Conservation (phyloP, 2,113 vertebrate genomes). For the Prochilodus magdalenae region DNA sequence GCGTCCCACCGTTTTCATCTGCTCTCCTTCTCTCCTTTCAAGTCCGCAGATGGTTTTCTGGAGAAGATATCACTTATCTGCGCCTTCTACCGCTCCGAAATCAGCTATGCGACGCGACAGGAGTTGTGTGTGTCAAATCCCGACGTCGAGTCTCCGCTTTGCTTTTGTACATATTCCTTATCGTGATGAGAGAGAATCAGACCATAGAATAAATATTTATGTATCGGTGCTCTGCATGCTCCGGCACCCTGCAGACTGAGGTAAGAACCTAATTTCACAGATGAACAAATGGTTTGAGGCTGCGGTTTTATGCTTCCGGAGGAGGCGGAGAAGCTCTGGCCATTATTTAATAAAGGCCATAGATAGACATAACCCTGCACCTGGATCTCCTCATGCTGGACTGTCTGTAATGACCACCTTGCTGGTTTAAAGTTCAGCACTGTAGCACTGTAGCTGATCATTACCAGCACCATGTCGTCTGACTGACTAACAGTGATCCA, state of each 20-base stretch:
- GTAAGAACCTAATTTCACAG: conserved; percentile 10
- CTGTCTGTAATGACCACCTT: no score
- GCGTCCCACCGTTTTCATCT: conserved; percentile 32
- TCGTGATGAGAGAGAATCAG: conserved; percentile 17
- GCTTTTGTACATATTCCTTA: background rate
- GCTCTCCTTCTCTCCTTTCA: conserved; percentile 2
- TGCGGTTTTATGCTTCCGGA: background rate
- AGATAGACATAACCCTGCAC: background rate
- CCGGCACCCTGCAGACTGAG: background rate
- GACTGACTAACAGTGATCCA: no score
- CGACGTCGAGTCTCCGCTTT: background rate
- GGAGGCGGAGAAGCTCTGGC: background rate
- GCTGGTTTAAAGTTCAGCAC: no score
- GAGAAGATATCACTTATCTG: conserved; percentile 32
- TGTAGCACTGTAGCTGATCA: background rate
- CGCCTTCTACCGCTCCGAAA: background rate
- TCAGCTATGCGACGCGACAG: background rate
- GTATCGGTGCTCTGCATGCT: background rate
- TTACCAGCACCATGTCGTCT: no score
- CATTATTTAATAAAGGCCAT: background rate
- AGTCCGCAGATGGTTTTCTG: conserved; percentile 18
- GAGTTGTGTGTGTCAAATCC: background rate
- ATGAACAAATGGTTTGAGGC: conserved; percentile 1
- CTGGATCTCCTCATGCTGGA: no score
- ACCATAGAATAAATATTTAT: conserved; percentile 15